A percentile compares a stretch with the other conserved stretches of the same genome.
phyloP scores from a whole-genome alignment of 2,888 invertebrate genomes.

The Phoronis australis region DNA sequence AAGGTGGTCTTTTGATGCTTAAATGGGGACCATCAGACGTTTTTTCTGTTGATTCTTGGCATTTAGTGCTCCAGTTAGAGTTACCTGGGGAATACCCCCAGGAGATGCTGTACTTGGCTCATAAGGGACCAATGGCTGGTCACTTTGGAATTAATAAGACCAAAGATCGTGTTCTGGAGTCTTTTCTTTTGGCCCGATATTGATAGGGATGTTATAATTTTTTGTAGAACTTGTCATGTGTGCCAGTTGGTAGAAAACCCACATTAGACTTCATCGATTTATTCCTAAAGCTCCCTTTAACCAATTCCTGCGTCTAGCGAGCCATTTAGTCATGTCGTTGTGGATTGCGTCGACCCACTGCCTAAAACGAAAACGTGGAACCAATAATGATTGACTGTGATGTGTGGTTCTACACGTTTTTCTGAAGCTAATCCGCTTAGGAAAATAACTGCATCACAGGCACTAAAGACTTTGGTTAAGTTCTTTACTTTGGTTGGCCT shows the following conservation, averaged over 20 bases:
- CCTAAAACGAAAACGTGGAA: constrained; percentile 14
- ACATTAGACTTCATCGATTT: constrained; percentile 11
- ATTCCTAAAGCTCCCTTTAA: constrained; percentile 8
- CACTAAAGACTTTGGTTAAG: constrained; percentile 13
- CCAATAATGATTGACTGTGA: constrained; percentile 15
- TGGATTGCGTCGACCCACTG: constrained; percentile 17
- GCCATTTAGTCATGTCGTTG: constrained; percentile 13
- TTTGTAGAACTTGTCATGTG: no score
- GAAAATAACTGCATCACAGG: constrained; percentile 13
- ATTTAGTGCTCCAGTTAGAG: constrained; percentile 7
- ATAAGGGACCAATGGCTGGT: constrained; percentile 14
- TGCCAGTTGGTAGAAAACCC: constrained; percentile 12
- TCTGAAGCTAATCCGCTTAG: constrained; percentile 22
- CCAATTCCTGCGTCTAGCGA: constrained; percentile 9
- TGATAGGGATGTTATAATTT: constrained; percentile 4
- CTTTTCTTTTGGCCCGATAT: constrained; percentile 14
- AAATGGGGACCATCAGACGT: constrained; percentile 11
- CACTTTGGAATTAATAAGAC: constrained; percentile 14
- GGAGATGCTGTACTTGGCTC: constrained; percentile 10
- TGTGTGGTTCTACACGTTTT: no score
- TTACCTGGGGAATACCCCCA: constrained; percentile 3
- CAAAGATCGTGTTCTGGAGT: background rate
- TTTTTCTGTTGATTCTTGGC: constrained; percentile 5
- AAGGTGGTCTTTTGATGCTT: constrained; percentile 11
- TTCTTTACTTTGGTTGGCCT: constrained; percentile 18